Percentiles rank a stretch among this genome's conserved stretches.
phyloP scores from a whole-genome alignment of 1,140 invertebrate genomes.

The Dendroctonus valens region DNA sequence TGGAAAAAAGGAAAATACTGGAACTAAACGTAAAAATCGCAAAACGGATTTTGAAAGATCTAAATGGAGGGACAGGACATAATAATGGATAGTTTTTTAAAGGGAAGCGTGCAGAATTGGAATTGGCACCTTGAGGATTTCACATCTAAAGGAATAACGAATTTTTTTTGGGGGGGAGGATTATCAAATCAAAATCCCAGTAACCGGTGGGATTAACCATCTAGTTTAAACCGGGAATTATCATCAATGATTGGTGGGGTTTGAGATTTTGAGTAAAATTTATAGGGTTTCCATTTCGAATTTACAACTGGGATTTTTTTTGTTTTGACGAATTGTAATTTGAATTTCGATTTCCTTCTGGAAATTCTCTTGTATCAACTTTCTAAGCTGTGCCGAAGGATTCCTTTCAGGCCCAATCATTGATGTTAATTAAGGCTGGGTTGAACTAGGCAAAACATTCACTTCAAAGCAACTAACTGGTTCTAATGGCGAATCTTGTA shows the following conservation, averaged over 20 bases:
- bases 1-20: constrained; percentile 32
- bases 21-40: not conserved
- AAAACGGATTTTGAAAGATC: constrained; percentile 6
- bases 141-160: not conserved
- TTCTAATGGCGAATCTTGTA: no score
- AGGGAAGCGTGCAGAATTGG: not conserved
- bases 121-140: constrained; percentile 13
- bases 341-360: no score
- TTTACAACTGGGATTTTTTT: no score
- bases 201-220: not conserved
- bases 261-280: no score
- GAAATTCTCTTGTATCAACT: no score
- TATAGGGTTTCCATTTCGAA: no score
- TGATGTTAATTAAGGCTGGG: no score
- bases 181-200: not conserved
- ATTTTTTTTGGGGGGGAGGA: not conserved
- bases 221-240: no score
- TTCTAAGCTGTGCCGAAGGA: no score
- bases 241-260: no score
- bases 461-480: not conserved
- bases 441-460: not conserved
- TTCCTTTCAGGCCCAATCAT: no score
- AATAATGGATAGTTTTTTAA: constrained; percentile 15
- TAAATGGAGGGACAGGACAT: constrained; percentile 15
- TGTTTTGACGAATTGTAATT: no score